Base-by-base conservation (phyloP, 2,888 invertebrate species). In the Antitype chi region DNA sequence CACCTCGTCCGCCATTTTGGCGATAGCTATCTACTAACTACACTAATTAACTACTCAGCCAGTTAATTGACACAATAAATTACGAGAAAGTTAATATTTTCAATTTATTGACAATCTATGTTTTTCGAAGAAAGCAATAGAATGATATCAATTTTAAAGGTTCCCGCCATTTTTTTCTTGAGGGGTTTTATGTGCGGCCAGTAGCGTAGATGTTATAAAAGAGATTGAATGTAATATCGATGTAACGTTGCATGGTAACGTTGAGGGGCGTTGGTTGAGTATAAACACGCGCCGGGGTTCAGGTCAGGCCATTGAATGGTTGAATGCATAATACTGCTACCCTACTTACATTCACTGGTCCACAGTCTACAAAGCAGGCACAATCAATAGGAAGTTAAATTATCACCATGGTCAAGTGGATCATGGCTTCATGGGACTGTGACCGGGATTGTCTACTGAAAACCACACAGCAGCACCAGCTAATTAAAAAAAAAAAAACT, bases 1-100 rank as follows among this genome's bases (percentile, higher is more conserved):
- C 38, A n/a, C 28, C 3, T 13, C 59, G 9, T 87, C 89, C 84
- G 87, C 91, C 92, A 93, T 94, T 28, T 81, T 91, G 85, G 74
- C 80, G 73, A 74, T 66, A 80, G 66, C 57, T 70, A 52, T 43
- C 32, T 23, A 38, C 70, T 73, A 82, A 72, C 11, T n/a, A 53
- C 64, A 74, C 63, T 64, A 74, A 79, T 77, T 75, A 74, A 75
- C 68, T 38, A 59, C 64, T 55, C 32, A 68, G 28, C 38, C 63
- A 76, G 47, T 78, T 78, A 85, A 81, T 60, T 76, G 32, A 71
- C 11, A 60, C 69, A 72, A 70, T 38, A 71, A 73, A 77, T 67
- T 38, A 79, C 2, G 25, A 74, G 43, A 73, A 80, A 68, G 63
- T 71, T 53, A 38, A n/a, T 77, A 74, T 72, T 80, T 53, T 73